A percentile compares a stretch with the other conserved stretches of the same genome.
phyloP scores from a whole-genome alignment of 2,888 invertebrate species.

The Cheilosia soror region DNA sequence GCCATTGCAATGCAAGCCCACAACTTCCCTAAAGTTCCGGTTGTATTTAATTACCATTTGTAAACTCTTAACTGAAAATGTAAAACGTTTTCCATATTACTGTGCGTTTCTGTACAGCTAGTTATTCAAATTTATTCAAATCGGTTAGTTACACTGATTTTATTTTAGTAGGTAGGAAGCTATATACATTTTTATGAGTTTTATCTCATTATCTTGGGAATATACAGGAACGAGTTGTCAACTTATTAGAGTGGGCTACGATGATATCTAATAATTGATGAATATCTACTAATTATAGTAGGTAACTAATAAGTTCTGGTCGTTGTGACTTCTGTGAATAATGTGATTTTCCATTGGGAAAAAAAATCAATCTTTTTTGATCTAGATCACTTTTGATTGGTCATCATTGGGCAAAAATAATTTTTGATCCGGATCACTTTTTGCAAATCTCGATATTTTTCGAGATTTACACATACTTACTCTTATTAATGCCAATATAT shows the following conservation, averaged over 20 bases:
- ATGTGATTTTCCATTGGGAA: no score
- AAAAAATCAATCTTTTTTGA: no score
- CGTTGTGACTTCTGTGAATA: no score
- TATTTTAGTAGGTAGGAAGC: neutral
- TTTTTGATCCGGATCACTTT: no score
- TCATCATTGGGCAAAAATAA: no score
- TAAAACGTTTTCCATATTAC: neutral
- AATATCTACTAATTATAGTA: neutral
- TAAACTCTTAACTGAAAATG: conserved; percentile 8
- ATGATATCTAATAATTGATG: neutral
- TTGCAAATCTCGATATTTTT: no score
- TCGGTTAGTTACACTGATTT: conserved; percentile 5
- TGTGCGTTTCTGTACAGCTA: neutral
- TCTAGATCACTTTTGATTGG: no score
- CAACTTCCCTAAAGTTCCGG: neutral
- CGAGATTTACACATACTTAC: no score
- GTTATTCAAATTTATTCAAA: conserved; percentile 30
- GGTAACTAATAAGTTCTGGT: no score
- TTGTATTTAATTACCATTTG: conserved; percentile 7
- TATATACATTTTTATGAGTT: neutral
- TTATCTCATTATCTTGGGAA: no score
- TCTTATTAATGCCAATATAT: no score
- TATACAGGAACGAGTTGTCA: neutral
- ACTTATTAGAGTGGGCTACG: neutral
- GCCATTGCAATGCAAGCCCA: neutral